A percentile compares a stretch with the other conserved stretches of the same genome.
Evolutionary conservation across 2,888 invertebrate species (phyloP).

Genomic region (Orthonychiurus folsomi): DNA sequence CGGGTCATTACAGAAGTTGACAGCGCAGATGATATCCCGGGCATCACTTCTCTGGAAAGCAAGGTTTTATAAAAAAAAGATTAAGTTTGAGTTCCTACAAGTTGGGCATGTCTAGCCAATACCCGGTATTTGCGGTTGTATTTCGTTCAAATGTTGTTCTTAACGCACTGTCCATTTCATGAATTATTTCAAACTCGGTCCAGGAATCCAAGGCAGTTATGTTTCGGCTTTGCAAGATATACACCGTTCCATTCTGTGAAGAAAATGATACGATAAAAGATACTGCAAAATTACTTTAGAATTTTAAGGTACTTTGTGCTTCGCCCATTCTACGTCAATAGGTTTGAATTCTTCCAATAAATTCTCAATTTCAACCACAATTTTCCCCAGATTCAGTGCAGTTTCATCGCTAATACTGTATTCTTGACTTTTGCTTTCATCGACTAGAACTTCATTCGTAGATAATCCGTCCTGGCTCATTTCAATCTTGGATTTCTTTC

Average conservation of each 20-base stretch:
- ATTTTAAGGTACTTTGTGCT: constrained; percentile 48
- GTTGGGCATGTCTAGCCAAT: constrained; percentile 46
- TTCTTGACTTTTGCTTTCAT: constrained; percentile 45
- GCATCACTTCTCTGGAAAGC: constrained; percentile 53
- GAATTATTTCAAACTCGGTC: constrained; percentile 66
- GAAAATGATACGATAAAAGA: too few species aligned
- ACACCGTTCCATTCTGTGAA: constrained; percentile 45
- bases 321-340: constrained; percentile 74
- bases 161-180: constrained; percentile 64
- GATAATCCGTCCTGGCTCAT: constrained; percentile 46
- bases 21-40: constrained; percentile 54
- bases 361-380: constrained; percentile 56
- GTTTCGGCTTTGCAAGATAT: constrained; percentile 66
- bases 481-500: constrained; percentile 49
- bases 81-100: constrained; percentile 10
- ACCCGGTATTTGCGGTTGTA: constrained; percentile 67
- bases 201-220: constrained; percentile 64
- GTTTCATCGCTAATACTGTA: constrained; percentile 53
- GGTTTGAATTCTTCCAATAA: constrained; percentile 54
- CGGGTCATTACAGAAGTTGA: constrained; percentile 45
- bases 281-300: background rate
- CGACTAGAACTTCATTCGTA: constrained; percentile 45
- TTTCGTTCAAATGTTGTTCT: constrained; percentile 57
- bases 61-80: constrained; percentile 2
- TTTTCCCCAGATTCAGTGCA: constrained; percentile 51